Base-by-base conservation (phyloP, 2,797 vertebrate species). In the Loriculus beryllinus region DNA sequence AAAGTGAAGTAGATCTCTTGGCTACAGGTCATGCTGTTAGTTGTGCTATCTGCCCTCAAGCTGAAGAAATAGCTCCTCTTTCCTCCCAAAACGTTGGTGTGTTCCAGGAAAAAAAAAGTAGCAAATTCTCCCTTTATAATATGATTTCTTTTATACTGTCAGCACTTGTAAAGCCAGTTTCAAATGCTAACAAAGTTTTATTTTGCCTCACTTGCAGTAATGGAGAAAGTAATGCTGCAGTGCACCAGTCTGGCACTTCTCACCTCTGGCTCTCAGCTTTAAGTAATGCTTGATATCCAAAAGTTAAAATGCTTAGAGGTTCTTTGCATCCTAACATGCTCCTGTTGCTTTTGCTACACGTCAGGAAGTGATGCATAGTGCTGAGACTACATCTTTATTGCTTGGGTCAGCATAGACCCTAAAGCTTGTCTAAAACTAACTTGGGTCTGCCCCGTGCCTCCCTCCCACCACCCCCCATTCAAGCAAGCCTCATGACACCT, bases 61-160 rank as follows among this genome's bases (percentile, higher is more conserved):
- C 33, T 42, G 28, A 76, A 45, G 25, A 31, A 70, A 72, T 67
- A 20, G 3, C 31, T 74, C 22, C 21, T 51, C 25, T 28, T 13
- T 47, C 1, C 9, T 2, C 14, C 4, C 3, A 12, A n/a, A 71
- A 68, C 8, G 1, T 22, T 49, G 9, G 1, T 52, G 13, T 57
- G 11, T 22, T 81, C 45, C 64, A 25, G 31, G 79, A 62, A 39
- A 70, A 83, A 75, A 3, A 82, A 40, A 40, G 56, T 0, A 60
- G 21, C 12, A 62, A 83, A 64, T 68, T 82, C 31, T 26, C 4
- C 5, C 39, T 70, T 45, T 65, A n/a, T 4, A 29, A 15, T 40
- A 45, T 7, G 2, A 47, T 67, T 85, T 49, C 7, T 64, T 79
- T 72, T 43, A 20, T 22, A 19, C 33, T 39, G 10, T 9, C 29